Evolutionary conservation across 2,797 vertebrate species (phyloP).

Genomic region (Pagetopsis macropterus): DNA sequence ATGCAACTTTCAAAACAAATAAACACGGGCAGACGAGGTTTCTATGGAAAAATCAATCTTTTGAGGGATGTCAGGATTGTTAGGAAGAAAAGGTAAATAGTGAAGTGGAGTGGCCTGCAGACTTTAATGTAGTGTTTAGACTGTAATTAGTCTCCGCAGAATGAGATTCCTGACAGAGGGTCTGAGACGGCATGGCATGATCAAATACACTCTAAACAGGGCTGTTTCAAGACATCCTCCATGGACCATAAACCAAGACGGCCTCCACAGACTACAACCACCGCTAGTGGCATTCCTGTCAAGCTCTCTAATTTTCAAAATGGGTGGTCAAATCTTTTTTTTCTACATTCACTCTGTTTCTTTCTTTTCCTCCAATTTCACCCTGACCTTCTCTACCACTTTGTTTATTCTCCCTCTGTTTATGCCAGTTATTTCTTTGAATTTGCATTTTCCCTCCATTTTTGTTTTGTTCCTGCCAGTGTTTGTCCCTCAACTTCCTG

Average conservation of each 20-base stretch:
- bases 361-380: conserved; percentile 26
- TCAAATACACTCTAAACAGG: conserved; percentile 85
- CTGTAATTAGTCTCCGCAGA: conserved; percentile 85
- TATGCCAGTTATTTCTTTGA: conserved; percentile 37
- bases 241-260: conserved; percentile 81
- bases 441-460: conserved; percentile 45
- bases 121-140: conserved; percentile 83
- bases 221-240: conserved; percentile 83
- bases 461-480: conserved; percentile 47
- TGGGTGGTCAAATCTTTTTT: conserved; percentile 75
- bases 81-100: conserved; percentile 83
- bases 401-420: conserved; percentile 51
- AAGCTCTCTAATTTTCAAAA: conserved; percentile 76
- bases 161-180: conserved; percentile 83
- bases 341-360: conserved; percentile 49
- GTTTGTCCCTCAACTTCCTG: conserved; percentile 75
- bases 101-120: conserved; percentile 76
- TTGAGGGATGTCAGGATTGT: conserved; percentile 78
- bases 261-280: conserved; percentile 80
- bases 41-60: conserved; percentile 78
- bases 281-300: conserved; percentile 18
- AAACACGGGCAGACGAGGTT: conserved; percentile 70
- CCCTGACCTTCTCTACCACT: conserved; percentile 32
- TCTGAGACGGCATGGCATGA: conserved; percentile 77
- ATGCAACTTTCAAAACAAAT: conserved; percentile 78